Base-by-base conservation (phyloP, 1,140 invertebrate species). In the Aphidius ervi region DNA sequence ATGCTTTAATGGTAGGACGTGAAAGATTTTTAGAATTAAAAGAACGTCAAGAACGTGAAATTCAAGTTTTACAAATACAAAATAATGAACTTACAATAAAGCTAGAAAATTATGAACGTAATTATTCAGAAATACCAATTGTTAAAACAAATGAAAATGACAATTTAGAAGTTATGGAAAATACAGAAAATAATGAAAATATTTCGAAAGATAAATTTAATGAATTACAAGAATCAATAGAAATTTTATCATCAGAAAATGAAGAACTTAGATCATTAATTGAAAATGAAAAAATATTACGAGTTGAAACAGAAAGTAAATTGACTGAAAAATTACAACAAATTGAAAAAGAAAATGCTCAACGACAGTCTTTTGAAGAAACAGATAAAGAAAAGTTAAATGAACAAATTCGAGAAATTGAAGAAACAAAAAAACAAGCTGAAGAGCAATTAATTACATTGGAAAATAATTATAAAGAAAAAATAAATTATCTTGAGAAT, bases 11-110 rank as follows among this genome's bases (percentile, higher is more conserved):
- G 4, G 81, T 85, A 20, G 88, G 89, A n/a, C 92, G 93, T 71
- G 89, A 92, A 45, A 82, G 85, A 8, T 83, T 91, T 65, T 73
- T 86, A 4, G 89, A 92, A 69, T 85, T 88, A 74, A 92, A 92
- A 76, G 90, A 93, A 72, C 86, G 87, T 61, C 86, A 91, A 75
- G 89, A 92, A 64, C 81, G 87, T 62, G 74, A 81, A 9, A 67
- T 82, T 0, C 82, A 88, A 64, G 81, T 88, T 64, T 86, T 86
- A 73, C 85, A 88, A 69, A 84, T 84, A 39, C 84, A 87, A 67
- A 88, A 86, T 67, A 84, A 87, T 64, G 85, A 89, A 70, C 74
- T 87, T 5, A 79, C 76, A 62, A 78, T 83, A 39, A 87, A 88
- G 75, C 65, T 88, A 9, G 79, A 84, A 62, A 71, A 81, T n/a